These are phyloP conservation scores for Scophthalmus maximus DNA, from an alignment of 2,113 vertebrate species.

Conservation along the genomic window DNA sequence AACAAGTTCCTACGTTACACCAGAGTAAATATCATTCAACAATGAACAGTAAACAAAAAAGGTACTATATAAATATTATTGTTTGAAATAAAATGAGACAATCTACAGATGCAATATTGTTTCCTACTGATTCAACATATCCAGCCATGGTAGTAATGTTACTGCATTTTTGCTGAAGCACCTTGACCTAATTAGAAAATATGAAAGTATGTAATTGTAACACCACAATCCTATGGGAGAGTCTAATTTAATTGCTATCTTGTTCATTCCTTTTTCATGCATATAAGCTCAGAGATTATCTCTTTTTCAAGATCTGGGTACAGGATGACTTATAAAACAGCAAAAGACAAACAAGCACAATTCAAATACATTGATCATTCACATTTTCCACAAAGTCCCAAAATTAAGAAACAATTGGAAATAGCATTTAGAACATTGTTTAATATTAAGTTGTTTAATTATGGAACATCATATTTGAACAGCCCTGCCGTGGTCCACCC, in stretches of 20 bases:
- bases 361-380: not conserved
- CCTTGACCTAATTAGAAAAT: slow-evolving; percentile 15
- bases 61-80: not conserved
- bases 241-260: slow-evolving; percentile 7
- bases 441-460: too few relatives aligned
- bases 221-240: not conserved
- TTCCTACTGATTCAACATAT: not conserved
- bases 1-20: not conserved
- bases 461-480: too few relatives aligned
- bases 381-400: too few relatives aligned
- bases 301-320: not conserved
- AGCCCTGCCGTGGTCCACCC: too few relatives aligned
- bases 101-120: slow-evolving; percentile 5
- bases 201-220: slow-evolving; percentile 11
- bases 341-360: not conserved
- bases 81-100: slow-evolving; percentile 8
- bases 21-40: not conserved
- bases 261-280: not conserved
- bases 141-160: slow-evolving; percentile 5
- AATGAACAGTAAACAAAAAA: not conserved
- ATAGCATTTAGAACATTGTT: too few relatives aligned
- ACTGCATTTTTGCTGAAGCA: not conserved
- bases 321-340: not conserved
- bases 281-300: not conserved
- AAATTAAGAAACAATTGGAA: too few relatives aligned